A percentile compares a stretch with the other conserved stretches of the same genome.
Conservation (phyloP, 2,888 invertebrate species). For the Hyles lineata region DNA sequence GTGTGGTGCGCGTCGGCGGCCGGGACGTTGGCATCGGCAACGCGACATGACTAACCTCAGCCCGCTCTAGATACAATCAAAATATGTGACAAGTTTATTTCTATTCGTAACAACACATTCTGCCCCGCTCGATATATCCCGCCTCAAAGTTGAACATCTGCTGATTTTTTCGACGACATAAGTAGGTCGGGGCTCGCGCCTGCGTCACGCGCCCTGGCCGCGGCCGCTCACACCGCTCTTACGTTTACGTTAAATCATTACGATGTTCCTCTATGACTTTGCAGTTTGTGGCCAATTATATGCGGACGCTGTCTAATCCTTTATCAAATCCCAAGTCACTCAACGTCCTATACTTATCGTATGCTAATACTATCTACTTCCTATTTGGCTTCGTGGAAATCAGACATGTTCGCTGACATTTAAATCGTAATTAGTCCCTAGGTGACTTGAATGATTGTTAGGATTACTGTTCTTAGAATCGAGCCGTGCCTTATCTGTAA, state of each 20-base stretch:
- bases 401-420: background rate
- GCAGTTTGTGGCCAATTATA: slow-evolving; percentile 27
- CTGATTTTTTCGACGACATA: slow-evolving; percentile 82
- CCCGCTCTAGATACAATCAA: slow-evolving; percentile 85
- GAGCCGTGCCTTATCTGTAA: background rate
- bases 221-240: slow-evolving; percentile 59
- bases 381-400: slow-evolving; percentile 6
- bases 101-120: slow-evolving; percentile 83
- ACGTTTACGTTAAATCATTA: slow-evolving; percentile 79
- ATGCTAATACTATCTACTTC: background rate
- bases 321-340: background rate
- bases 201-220: slow-evolving; percentile 75
- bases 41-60: slow-evolving; percentile 81
- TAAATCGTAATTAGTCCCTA: background rate
- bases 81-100: slow-evolving; percentile 85
- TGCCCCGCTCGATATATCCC: slow-evolving; percentile 79
- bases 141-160: slow-evolving; percentile 80
- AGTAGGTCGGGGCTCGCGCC: slow-evolving; percentile 82
- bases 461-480: slow-evolving; percentile 2
- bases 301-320: background rate
- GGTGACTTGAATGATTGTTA: background rate
- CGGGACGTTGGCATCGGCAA: slow-evolving; percentile 82
- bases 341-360: background rate
- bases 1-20: slow-evolving; percentile 59
- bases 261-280: slow-evolving; percentile 46